These are phyloP conservation scores for Sarcoramphus papa DNA, from an alignment of 2,797 vertebrate species.

Conservation along the genomic window DNA sequence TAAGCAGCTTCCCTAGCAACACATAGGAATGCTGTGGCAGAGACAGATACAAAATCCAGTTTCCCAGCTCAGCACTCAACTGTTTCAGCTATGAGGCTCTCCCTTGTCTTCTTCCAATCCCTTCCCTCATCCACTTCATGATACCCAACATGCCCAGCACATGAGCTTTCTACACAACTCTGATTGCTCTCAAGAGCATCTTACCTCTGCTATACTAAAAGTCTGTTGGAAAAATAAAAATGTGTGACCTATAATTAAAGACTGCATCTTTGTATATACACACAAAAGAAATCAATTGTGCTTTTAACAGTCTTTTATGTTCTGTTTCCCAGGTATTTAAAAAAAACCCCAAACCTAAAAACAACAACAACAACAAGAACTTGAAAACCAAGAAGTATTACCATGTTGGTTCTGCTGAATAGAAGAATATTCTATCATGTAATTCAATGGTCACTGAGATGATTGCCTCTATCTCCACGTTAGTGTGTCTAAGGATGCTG, in stretches of 20 bases:
- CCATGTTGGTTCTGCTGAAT: background rate
- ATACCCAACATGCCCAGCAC: background rate
- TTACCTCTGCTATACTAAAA: background rate
- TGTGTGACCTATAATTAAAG: background rate
- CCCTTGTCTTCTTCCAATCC: background rate
- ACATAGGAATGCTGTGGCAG: background rate
- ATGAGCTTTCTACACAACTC: background rate
- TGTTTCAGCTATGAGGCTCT: background rate
- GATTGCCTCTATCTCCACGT: background rate
- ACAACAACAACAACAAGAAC: background rate
- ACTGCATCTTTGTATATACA: background rate
- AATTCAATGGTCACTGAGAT: background rate
- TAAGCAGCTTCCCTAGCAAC: background rate
- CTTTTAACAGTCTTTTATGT: background rate
- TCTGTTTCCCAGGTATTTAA: background rate
- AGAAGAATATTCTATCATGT: background rate
- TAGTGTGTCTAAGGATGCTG: background rate
- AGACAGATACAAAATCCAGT: background rate
- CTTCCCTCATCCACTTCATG: background rate
- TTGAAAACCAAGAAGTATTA: background rate
- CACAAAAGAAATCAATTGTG: background rate
- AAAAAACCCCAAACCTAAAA: background rate
- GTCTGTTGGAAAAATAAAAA: background rate
- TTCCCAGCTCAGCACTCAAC: background rate
- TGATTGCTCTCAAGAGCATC: background rate